Evolutionary conservation across 1,140 invertebrate species (phyloP).

Genomic region (Matsumurasca onukii): DNA sequence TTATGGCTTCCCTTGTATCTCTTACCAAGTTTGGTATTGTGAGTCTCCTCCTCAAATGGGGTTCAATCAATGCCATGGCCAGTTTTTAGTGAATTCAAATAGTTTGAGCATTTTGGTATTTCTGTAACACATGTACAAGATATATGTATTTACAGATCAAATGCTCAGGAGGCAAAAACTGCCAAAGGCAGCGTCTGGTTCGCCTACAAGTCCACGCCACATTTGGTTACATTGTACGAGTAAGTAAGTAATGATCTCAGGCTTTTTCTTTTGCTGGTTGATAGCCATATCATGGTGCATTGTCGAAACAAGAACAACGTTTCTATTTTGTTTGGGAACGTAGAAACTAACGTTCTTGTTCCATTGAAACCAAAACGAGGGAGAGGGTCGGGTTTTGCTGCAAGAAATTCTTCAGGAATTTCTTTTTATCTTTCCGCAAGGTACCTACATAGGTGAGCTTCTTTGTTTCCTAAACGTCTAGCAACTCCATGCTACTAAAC

Average conservation of each 20-base stretch:
- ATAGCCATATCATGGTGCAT: conserved; percentile 40
- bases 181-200: conserved; percentile 45
- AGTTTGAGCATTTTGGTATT: conserved; percentile 21
- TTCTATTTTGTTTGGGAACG: conserved; percentile 43
- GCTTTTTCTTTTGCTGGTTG: conserved; percentile 39
- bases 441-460: conserved; percentile 37
- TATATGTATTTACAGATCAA: conserved; percentile 34
- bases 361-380: conserved; percentile 39
- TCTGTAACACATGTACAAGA: conserved; percentile 28
- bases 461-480: conserved; percentile 42
- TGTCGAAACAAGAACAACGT: conserved; percentile 40
- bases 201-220: conserved; percentile 44
- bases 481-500: conserved; percentile 44
- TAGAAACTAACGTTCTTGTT: conserved; percentile 40
- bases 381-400: not conserved
- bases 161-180: conserved; percentile 42
- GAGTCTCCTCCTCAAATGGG: conserved; percentile 40
- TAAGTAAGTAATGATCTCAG: conserved; percentile 43
- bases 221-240: conserved; percentile 44
- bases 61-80: conserved; percentile 29
- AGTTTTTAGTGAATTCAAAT: conserved; percentile 39
- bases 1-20: conserved; percentile 1
- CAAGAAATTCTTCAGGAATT: conserved; percentile 42
- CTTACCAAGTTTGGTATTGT: conserved; percentile 9
- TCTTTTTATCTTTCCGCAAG: conserved; percentile 45